Evolutionary conservation across 2,797 vertebrate species (phyloP).

Genomic region (Oreonectes daqikongensis): DNA sequence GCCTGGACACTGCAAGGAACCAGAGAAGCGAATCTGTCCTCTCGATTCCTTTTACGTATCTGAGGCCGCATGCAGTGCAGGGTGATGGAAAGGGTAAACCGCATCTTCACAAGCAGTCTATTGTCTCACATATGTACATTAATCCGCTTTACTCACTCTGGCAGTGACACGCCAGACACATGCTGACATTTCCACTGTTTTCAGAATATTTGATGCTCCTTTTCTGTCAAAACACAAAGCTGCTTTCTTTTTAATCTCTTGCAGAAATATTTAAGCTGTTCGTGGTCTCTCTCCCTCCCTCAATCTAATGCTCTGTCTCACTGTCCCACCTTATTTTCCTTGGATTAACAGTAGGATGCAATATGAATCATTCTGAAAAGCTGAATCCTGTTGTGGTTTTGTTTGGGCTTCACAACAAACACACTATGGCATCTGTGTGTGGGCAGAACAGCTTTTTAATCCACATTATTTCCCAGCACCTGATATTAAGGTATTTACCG

Average conservation of each 20-base stretch:
- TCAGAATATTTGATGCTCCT: slow-evolving; percentile 55
- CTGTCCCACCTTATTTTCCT: slow-evolving; percentile 36
- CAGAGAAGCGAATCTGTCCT: not conserved
- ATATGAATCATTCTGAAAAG: slow-evolving; percentile 23
- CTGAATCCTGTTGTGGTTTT: slow-evolving; percentile 9
- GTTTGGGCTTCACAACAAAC: slow-evolving; percentile 14
- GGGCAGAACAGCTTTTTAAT: slow-evolving; percentile 15
- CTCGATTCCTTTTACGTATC: not conserved
- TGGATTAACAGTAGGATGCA: slow-evolving; percentile 42
- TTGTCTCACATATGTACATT: slow-evolving; percentile 72
- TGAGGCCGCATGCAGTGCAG: slow-evolving; percentile 49
- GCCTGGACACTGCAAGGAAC: slow-evolving; percentile 50
- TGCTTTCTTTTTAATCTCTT: slow-evolving; percentile 65
- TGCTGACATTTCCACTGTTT: slow-evolving; percentile 68
- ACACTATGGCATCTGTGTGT: slow-evolving; percentile 24
- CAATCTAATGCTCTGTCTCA: slow-evolving; percentile 26
- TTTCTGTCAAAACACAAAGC: slow-evolving; percentile 59
- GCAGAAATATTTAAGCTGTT: slow-evolving; percentile 65
- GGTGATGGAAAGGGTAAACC: slow-evolving; percentile 54
- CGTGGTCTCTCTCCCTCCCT: slow-evolving; percentile 44
- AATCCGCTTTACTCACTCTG: slow-evolving; percentile 65
- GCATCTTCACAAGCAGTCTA: slow-evolving; percentile 46
- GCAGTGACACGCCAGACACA: slow-evolving; percentile 49
- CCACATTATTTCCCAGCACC: slow-evolving; percentile 6
- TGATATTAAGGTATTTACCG: not conserved